These are phyloP conservation scores for Mythimna impura DNA, from an alignment of 2,888 invertebrate genomes.

Conservation along the genomic window DNA sequence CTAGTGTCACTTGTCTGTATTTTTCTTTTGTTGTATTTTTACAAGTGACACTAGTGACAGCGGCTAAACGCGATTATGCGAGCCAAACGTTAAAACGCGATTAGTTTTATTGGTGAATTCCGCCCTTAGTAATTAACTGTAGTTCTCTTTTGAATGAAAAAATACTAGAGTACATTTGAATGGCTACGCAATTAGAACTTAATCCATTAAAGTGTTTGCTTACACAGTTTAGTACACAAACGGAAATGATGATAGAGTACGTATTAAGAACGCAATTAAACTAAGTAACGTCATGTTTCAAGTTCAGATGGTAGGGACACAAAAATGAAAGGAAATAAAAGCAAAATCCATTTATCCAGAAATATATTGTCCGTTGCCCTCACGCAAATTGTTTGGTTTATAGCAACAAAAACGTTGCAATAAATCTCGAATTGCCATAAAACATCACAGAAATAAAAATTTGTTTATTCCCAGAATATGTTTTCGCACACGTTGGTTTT, in stretches of 20 bases:
- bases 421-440: constrained; percentile 27
- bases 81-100: too few relatives aligned
- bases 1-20: too few relatives aligned
- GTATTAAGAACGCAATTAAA: constrained; percentile 17
- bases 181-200: constrained; percentile 9
- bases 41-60: too few relatives aligned
- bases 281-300: constrained; percentile 17
- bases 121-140: not conserved
- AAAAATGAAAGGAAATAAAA: too few relatives aligned
- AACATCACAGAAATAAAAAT: constrained; percentile 19
- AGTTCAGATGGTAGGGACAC: not conserved
- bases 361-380: not conserved
- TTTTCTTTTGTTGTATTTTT: too few relatives aligned
- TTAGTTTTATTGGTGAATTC: too few relatives aligned
- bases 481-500: constrained; percentile 56
- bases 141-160: not conserved
- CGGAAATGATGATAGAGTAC: constrained; percentile 9
- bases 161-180: not conserved
- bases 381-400: constrained; percentile 3
- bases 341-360: not conserved
- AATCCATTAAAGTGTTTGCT: constrained; percentile 34
- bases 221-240: not conserved
- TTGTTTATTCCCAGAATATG: constrained; percentile 66
- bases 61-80: too few relatives aligned
- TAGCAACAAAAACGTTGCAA: constrained; percentile 7